Evolutionary conservation across 2,888 invertebrate genomes (phyloP), one percentile per base, ranked within the genome.

Genomic region (Matsumyia berberina): DNA sequence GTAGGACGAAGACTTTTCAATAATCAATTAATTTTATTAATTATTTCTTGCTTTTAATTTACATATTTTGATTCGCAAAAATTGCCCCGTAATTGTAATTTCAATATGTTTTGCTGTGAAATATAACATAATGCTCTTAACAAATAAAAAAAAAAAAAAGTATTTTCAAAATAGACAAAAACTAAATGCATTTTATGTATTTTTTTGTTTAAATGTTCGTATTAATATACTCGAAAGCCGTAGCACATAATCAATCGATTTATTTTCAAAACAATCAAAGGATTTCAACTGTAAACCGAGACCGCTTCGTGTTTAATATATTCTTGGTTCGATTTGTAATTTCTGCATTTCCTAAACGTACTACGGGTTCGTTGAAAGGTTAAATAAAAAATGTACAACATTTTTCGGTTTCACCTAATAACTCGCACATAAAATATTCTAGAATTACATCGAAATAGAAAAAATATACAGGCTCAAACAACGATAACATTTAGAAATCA

Each of bases 31-130:
- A 29, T 66, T 66, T 82, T 74, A 76, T 67, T 76, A 57, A 33
- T 66, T 55, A 46, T 35, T 53, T 42, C 8, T 44, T 19, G 37
- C 51, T 51, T 67, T 62, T 78, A 67, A 78, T 73, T 73, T 83
- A 83, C 79, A 83, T 67, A 79, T 83, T 83, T 79, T 79, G 62
- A 83, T 60, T 83, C 44, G 72, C 78, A 78, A 72, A 62, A 53
- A 55, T 83, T 60, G 66, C 66, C 69, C 51, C 46, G 46, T 57
- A 73, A 72, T 77, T 49, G 53, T 58, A 35, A 55, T 53, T 67
- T 37, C 29, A 64, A 53, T 49, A 9, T 31, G 31, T 64, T 53
- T 80, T 31, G 55, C 70, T 55, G 60, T 67, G 53, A 53, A 62
- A 55, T 73, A 66, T 19, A 58, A 49, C 55, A 51, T 9, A 82